Conservation (phyloP, 2,113 vertebrate species). For the Muntiacus reevesi region DNA sequence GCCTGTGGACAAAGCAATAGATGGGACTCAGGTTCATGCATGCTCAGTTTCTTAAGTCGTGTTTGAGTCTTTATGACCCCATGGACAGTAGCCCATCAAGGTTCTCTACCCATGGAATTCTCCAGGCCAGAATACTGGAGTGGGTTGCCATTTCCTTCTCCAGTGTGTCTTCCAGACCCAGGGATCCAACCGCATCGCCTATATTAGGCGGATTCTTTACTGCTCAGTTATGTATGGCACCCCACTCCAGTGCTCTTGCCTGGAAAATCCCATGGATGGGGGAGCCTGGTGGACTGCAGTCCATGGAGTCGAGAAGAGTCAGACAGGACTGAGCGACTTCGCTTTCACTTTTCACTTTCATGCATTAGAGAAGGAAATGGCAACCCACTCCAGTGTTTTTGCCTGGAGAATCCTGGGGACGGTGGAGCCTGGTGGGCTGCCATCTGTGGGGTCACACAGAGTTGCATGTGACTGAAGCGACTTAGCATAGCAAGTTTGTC, state of each 20-base stretch:
- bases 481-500: neutral
- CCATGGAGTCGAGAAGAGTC: too few species aligned
- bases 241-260: neutral
- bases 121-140: neutral
- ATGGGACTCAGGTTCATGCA: rapidly evolving
- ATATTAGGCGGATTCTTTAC: rapidly evolving
- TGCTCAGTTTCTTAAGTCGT: neutral
- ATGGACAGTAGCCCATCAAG: neutral
- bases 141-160: neutral
- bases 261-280: rapidly evolving
- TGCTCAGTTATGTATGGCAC: neutral
- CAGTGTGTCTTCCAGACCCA: neutral
- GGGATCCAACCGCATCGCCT: rapidly evolving
- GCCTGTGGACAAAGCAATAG: rapidly evolving
- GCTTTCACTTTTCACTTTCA: too few species aligned
- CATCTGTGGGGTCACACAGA: neutral
- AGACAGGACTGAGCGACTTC: too few species aligned
- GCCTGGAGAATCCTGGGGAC: rapidly evolving
- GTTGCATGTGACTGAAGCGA: rapidly evolving
- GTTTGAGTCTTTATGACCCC: neutral
- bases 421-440: neutral
- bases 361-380: neutral
- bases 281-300: neutral
- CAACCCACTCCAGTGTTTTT: neutral
- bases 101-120: neutral